Percentiles rank a stretch among this genome's conserved stretches.
Conservation (phyloP, 2,888 invertebrate genomes). For the Tetramorium bicarinatum region DNA sequence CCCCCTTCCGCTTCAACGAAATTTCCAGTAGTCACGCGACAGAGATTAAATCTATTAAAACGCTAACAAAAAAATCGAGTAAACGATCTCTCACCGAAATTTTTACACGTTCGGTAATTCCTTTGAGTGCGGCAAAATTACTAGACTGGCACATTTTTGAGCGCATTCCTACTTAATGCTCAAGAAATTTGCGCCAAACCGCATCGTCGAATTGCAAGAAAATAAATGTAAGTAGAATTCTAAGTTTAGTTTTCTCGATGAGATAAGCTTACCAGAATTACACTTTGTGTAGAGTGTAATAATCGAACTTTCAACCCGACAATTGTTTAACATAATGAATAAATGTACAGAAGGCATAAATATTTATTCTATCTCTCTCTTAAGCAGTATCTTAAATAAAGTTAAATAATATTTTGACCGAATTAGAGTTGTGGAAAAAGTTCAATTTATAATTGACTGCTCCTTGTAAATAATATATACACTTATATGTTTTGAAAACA, state of each 20-base stretch:
- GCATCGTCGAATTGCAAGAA: neutral
- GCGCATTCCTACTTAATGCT: neutral
- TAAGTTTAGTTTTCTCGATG: slow-evolving; percentile 9
- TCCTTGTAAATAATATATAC: no score
- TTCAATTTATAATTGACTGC: no score
- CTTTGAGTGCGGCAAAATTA: slow-evolving; percentile 36
- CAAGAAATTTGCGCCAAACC: slow-evolving; percentile 20
- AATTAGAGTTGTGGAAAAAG: no score
- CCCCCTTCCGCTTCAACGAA: slow-evolving; percentile 45
- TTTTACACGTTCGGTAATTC: slow-evolving; percentile 47
- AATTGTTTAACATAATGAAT: neutral
- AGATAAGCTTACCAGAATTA: slow-evolving; percentile 11
- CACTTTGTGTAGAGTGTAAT: neutral
- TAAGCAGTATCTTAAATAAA: no score
- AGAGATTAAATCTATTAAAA: slow-evolving; percentile 59
- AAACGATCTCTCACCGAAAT: slow-evolving; percentile 41
- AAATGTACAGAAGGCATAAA: neutral
- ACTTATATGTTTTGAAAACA: no score
- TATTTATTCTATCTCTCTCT: neutral
- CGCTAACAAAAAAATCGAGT: slow-evolving; percentile 38
- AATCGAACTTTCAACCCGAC: slow-evolving; percentile 10
- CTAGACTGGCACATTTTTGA: slow-evolving; percentile 18
- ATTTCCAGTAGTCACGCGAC: slow-evolving; percentile 68
- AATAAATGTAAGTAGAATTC: slow-evolving; percentile 32
- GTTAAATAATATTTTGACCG: no score